Conservation (phyloP, 1,140 invertebrate species). For the Drosophila tani region DNA sequence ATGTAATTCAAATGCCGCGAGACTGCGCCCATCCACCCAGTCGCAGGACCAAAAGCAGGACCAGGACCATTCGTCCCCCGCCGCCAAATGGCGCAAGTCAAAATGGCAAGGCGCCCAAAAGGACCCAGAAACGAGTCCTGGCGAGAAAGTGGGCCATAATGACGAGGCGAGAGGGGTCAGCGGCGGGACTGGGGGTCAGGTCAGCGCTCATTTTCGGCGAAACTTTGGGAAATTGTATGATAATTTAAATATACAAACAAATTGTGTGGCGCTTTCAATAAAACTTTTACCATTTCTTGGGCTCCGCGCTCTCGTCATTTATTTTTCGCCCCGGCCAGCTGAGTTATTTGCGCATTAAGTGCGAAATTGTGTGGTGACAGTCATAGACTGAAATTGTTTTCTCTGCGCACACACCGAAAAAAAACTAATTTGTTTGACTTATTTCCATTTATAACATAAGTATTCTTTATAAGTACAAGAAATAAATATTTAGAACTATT, state of each 20-base stretch:
- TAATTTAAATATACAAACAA: constrained; percentile 84
- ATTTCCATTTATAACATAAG: background rate
- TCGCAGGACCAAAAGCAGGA: background rate
- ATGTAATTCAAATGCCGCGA: constrained; percentile 77
- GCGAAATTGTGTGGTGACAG: constrained; percentile 52
- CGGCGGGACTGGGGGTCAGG: constrained; percentile 8
- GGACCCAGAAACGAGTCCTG: constrained; percentile 21
- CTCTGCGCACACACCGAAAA: background rate
- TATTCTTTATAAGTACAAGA: too few relatives aligned
- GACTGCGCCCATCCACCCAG: constrained; percentile 24
- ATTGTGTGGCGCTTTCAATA: constrained; percentile 83
- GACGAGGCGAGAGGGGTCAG: constrained; percentile 5
- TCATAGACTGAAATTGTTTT: constrained; percentile 42
- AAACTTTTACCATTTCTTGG: constrained; percentile 79
- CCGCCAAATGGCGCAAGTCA: constrained; percentile 64
- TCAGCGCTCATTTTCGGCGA: constrained; percentile 64
- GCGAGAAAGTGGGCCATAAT: constrained; percentile 25
- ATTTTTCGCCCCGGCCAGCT: constrained; percentile 31
- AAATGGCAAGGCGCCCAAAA: constrained; percentile 39
- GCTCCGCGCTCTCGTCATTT: constrained; percentile 25
- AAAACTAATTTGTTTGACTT: background rate
- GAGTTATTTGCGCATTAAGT: constrained; percentile 80
- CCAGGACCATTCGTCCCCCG: constrained; percentile 14
- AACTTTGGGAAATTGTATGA: constrained; percentile 78
- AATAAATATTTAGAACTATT: too few relatives aligned